A percentile compares a stretch with the other conserved stretches of the same genome.
Conservation (phyloP, 1,140 invertebrate species). For the Caerostris darwini region DNA sequence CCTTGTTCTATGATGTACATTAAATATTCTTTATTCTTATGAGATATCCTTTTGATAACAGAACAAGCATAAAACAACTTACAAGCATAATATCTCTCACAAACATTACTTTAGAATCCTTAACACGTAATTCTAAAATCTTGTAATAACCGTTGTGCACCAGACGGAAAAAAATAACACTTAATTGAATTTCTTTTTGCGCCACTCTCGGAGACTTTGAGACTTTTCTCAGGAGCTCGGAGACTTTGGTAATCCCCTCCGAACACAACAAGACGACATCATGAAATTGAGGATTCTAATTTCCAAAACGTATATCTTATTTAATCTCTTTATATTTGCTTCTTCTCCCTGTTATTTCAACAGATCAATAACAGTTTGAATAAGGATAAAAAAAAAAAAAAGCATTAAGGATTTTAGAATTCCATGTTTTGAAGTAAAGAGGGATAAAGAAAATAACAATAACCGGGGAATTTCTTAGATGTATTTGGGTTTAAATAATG, state of each 20-base stretch:
- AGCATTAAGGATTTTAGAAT: background rate
- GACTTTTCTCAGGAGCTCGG: background rate
- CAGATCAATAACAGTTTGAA: background rate
- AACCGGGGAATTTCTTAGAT: background rate
- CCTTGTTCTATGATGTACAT: too few species aligned
- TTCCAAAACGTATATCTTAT: background rate
- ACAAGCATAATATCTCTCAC: too few species aligned
- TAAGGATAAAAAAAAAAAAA: background rate
- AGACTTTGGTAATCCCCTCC: background rate
- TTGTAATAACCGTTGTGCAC: background rate
- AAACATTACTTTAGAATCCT: background rate
- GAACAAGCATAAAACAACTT: too few species aligned
- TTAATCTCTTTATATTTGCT: conserved; percentile 17
- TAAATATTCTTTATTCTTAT: too few species aligned
- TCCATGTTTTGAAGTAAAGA: background rate
- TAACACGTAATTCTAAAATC: conserved; percentile 20
- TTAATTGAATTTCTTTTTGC: background rate
- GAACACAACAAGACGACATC: background rate
- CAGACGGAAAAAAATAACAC: background rate
- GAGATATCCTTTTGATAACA: too few species aligned
- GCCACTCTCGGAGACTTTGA: too few species aligned
- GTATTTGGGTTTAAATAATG: background rate
- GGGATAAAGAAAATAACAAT: background rate
- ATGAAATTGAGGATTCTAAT: background rate
- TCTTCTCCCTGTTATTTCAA: background rate